Base-by-base conservation (phyloP, 2,888 invertebrate genomes). In the Mesorhabditis spiculigera region DNA sequence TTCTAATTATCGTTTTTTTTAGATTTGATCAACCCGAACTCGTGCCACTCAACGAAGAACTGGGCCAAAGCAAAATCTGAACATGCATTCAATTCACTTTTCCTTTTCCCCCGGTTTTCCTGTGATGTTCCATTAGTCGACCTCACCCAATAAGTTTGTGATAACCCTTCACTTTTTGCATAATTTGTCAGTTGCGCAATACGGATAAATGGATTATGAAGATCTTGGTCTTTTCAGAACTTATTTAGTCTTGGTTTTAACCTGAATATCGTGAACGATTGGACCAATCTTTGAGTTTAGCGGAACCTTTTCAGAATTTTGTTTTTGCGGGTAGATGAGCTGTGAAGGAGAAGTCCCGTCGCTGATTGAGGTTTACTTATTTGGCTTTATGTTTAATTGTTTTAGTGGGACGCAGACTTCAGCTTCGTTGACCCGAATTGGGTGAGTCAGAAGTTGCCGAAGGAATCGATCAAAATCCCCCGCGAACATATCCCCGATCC, bases 401-500 rank as follows among this genome's bases (percentile, higher is more conserved):
- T 50, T 50, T 50, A 50, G 58, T 50, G 58, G 58, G n/a, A 50
- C 58, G 10, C 8, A 10, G 58, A 13, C 10, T 50, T 50, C n/a
- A n/a, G 58, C 58, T 50, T 13, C 58, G n/a, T 50, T n/a, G 58
- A 50, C n/a, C n/a, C 58, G 58, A n/a, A 50, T 10, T 50, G 58
- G 58, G n/a, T 50, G 8, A 50, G 10, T 50, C 58, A 50, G 8
- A 50, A 50, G n/a, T 50, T 50, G 58, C 58, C 58, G n/a, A 50
- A 50, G 58, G 28, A 28, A 28, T 28, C 28, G 28, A 28, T 28
- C 28, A 28, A 28, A 28, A 28, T 28, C 28, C 28, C 80, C 13
- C 73, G 79, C 16, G 75, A 77, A n/a, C 76, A 77, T 45, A 69
- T 78, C 42, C 81, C 81, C 6, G 81, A 81, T 68, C 75, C 75